Conservation (phyloP, 2,888 invertebrate genomes). For the Eristalis intricaria region DNA sequence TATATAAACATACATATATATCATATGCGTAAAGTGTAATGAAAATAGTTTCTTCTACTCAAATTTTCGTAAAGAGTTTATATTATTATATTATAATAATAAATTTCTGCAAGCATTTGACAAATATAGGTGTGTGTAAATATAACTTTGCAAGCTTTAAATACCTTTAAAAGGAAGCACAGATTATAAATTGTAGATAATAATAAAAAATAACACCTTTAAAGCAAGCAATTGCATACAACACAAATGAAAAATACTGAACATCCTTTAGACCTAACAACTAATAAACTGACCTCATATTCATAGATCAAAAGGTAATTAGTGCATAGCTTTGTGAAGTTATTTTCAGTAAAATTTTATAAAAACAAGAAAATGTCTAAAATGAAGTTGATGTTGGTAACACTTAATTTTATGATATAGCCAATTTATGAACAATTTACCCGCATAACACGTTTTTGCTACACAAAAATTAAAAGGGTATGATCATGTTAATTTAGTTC, state of each 20-base stretch:
- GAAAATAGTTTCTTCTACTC: neutral
- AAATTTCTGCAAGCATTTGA: slow-evolving; percentile 63
- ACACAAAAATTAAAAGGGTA: neutral
- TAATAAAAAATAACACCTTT: slow-evolving; percentile 26
- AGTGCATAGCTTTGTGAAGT: neutral
- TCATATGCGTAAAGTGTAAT: neutral
- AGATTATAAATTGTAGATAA: slow-evolving; percentile 26
- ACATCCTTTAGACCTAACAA: slow-evolving; percentile 10
- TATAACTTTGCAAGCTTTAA: slow-evolving; percentile 40
- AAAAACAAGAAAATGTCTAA: neutral
- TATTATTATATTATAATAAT: slow-evolving; percentile 20
- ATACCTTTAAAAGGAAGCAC: slow-evolving; percentile 43
- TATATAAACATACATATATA: slow-evolving; percentile 39
- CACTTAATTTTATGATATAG: neutral
- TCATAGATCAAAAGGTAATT: neutral
- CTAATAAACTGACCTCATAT: slow-evolving; percentile 6
- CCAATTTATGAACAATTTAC: neutral
- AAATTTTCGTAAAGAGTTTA: neutral
- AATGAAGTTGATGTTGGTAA: neutral
- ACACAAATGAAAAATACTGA: slow-evolving; percentile 38
- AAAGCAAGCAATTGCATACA: slow-evolving; percentile 58
- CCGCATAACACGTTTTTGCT: neutral
- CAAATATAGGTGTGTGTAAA: slow-evolving; percentile 45
- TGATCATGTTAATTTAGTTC: neutral
- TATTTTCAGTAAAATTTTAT: neutral